Evolutionary conservation across 2,888 invertebrate genomes (phyloP).

Genomic region (Ornithoptera priamus): DNA sequence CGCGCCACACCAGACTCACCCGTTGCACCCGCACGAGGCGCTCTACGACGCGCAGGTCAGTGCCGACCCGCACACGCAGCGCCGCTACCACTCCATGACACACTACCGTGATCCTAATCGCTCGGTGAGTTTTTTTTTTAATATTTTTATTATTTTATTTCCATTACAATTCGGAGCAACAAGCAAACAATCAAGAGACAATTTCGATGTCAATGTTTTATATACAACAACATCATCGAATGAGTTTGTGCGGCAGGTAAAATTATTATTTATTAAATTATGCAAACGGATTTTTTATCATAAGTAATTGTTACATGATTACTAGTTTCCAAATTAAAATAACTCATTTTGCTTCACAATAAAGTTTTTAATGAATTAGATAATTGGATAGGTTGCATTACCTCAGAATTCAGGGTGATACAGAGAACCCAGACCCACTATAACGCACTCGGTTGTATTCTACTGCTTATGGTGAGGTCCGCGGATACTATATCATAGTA

Average conservation of each 20-base stretch:
- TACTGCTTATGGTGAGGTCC: no score
- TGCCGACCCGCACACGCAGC: constrained; percentile 21
- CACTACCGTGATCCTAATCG: constrained; percentile 19
- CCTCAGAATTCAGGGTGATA: no score
- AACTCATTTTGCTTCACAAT: no score
- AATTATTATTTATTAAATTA: no score
- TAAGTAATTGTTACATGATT: no score
- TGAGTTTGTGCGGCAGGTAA: background rate
- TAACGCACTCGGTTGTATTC: no score
- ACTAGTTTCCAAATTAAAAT: no score
- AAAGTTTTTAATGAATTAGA: no score
- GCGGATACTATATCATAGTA: no score
- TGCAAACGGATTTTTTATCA: background rate
- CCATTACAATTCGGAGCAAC: no score
- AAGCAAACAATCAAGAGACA: no score
- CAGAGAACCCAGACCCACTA: no score
- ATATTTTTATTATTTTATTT: background rate
- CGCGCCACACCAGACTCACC: constrained; percentile 40
- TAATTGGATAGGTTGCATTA: background rate
- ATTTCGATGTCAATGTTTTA: background rate
- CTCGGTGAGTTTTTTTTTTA: constrained; percentile 3
- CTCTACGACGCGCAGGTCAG: constrained; percentile 27
- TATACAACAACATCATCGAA: background rate
- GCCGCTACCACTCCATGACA: constrained; percentile 20
- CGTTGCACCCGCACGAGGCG: constrained; percentile 43